These are phyloP conservation scores for Zaprionus kolodkinae DNA, from an alignment of 1,140 invertebrate genomes.

Conservation along the genomic window DNA sequence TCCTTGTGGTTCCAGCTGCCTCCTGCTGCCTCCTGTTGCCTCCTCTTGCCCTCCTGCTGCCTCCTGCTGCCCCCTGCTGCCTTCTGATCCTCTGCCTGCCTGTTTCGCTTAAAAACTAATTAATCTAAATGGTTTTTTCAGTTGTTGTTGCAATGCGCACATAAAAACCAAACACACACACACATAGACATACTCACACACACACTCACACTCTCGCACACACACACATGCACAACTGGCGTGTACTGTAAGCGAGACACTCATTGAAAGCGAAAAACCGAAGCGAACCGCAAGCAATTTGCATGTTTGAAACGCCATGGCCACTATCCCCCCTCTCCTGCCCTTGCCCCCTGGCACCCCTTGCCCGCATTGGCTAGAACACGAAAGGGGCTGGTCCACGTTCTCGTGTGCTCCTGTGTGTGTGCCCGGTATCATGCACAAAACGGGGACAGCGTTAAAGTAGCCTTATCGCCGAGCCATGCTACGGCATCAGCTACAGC, in stretches of 20 bases:
- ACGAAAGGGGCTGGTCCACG: slow-evolving; percentile 76
- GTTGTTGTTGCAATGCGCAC: slow-evolving; percentile 69
- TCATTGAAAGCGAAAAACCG: slow-evolving; percentile 81
- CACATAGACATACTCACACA: slow-evolving; percentile 8
- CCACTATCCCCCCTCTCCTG: slow-evolving; percentile 14
- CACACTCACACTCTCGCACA: background rate
- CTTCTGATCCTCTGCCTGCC: slow-evolving; percentile 5
- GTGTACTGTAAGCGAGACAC: slow-evolving; percentile 77
- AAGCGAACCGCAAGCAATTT: slow-evolving; percentile 81
- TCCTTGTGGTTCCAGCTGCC: no score
- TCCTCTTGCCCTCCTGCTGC: background rate
- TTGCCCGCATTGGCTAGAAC: slow-evolving; percentile 67
- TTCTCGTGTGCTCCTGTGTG: slow-evolving; percentile 17
- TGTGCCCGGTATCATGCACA: slow-evolving; percentile 66
- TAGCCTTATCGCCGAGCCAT: slow-evolving; percentile 72
- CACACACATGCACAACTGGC: slow-evolving; percentile 41
- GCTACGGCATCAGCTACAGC: slow-evolving; percentile 49
- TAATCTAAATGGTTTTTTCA: slow-evolving; percentile 78
- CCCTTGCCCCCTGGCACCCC: slow-evolving; percentile 7
- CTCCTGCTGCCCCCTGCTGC: background rate
- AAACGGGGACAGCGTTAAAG: slow-evolving; percentile 81
- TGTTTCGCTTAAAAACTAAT: slow-evolving; percentile 78
- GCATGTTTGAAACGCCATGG: slow-evolving; percentile 75
- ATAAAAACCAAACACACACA: slow-evolving; percentile 53
- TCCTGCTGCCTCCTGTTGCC: background rate